Evolutionary conservation across 1,140 invertebrate genomes (phyloP).

Genomic region (Latrodectus geometricus): DNA sequence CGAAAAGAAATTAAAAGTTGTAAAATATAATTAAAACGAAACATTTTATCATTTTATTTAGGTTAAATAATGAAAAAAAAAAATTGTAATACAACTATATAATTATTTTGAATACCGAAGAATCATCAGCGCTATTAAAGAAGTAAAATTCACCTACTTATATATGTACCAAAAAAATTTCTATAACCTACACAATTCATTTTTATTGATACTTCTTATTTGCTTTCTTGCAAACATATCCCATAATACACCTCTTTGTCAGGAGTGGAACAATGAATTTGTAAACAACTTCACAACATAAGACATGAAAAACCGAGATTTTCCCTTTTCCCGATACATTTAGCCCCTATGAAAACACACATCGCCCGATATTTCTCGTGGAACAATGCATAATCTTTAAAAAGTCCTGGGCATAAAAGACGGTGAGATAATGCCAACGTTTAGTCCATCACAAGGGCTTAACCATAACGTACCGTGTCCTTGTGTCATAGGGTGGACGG

Average conservation of each 20-base stretch:
- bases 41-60: too few relatives aligned
- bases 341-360: neutral
- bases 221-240: neutral
- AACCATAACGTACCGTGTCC: slow-evolving; percentile 41
- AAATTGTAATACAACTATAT: too few relatives aligned
- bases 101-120: too few relatives aligned
- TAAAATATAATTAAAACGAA: too few relatives aligned
- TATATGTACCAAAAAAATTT: too few relatives aligned
- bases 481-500: neutral
- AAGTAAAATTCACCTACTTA: too few relatives aligned
- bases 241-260: slow-evolving; percentile 1
- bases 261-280: neutral
- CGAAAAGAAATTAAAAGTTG: too few relatives aligned
- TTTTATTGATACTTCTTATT: too few relatives aligned
- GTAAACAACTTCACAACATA: slow-evolving; percentile 32
- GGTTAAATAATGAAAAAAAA: too few relatives aligned
- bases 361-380: neutral
- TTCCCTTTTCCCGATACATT: neutral
- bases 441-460: slow-evolving; percentile 50
- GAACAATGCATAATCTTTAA: neutral
- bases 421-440: slow-evolving; percentile 19
- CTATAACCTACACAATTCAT: too few relatives aligned
- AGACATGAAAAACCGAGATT: neutral
- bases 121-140: too few relatives aligned
- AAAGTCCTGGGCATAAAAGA: neutral